Evolutionary conservation across 23 tunicate species (phyloP).

Genomic region (Ciona savignyi): DNA sequence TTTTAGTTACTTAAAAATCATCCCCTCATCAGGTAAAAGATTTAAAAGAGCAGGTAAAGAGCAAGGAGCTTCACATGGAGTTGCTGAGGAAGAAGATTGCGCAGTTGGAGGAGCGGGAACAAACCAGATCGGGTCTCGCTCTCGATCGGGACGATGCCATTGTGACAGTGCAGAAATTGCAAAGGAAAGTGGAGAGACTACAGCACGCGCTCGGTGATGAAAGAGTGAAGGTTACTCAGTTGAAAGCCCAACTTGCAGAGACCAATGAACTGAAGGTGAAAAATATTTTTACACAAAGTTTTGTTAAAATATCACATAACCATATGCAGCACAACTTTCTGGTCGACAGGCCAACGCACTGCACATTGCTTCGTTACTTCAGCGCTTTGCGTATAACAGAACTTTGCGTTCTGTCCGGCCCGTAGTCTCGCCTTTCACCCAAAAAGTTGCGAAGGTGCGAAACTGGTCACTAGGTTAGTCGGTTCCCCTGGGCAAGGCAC

Average conservation of each 20-base stretch:
- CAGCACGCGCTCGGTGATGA: constrained; percentile 82
- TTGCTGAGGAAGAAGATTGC: constrained; percentile 82
- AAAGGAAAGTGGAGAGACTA: constrained; percentile 80
- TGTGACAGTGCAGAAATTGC: constrained; percentile 76
- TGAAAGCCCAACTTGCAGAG: constrained; percentile 89
- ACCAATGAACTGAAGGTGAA: constrained; percentile 84
- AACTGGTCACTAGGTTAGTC: too few relatives aligned
- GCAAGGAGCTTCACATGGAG: constrained; percentile 93
- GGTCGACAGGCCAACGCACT: too few relatives aligned
- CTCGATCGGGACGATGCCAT: constrained; percentile 89
- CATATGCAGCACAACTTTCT: too few relatives aligned
- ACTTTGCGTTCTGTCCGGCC: too few relatives aligned
- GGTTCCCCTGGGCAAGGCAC: too few relatives aligned
- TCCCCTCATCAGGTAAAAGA: constrained; percentile 67
- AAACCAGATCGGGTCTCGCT: constrained; percentile 81
- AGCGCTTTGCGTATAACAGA: too few relatives aligned
- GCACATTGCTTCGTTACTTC: too few relatives aligned
- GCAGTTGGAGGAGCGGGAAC: constrained; percentile 62
- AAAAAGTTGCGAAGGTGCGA: too few relatives aligned
- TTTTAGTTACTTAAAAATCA: too few relatives aligned
- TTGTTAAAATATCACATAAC: too few relatives aligned
- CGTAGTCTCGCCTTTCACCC: too few relatives aligned
- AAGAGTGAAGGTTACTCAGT: constrained; percentile 76
- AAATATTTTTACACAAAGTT: too few relatives aligned
- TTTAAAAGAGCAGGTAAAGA: constrained; percentile 80